Evolutionary conservation across 2,113 vertebrate species (phyloP).

Genomic region (Nyctibius bracteatus): DNA sequence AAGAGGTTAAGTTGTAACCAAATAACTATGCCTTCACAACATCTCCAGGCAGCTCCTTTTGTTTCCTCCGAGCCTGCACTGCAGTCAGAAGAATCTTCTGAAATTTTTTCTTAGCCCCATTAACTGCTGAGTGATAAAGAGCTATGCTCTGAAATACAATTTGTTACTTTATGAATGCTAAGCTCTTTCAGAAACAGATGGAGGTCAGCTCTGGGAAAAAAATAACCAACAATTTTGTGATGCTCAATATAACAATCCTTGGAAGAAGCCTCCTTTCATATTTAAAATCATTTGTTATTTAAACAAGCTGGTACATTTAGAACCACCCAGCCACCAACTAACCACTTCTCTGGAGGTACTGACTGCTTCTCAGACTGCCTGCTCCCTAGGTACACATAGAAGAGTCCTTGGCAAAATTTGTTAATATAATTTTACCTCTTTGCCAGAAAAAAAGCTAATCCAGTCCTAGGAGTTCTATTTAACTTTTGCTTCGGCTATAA

Average conservation of each 20-base stretch:
- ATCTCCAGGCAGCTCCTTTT: background rate
- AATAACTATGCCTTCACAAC: background rate
- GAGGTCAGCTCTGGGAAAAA: slow-evolving; percentile 11
- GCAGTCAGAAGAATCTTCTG: slow-evolving; percentile 27
- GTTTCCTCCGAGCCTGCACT: background rate
- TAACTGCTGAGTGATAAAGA: slow-evolving; percentile 45
- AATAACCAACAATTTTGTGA: slow-evolving; percentile 18
- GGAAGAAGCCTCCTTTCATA: slow-evolving; percentile 48
- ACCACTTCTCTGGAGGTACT: slow-evolving; percentile 42
- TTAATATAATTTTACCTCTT: slow-evolving; percentile 56
- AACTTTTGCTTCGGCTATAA: slow-evolving; percentile 42
- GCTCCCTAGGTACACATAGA: slow-evolving; percentile 18
- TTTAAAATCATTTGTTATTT: slow-evolving; percentile 61
- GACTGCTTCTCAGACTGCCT: slow-evolving; percentile 9
- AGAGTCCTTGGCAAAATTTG: slow-evolving; percentile 46
- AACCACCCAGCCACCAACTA: background rate
- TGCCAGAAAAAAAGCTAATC: slow-evolving; percentile 28
- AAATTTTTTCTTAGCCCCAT: slow-evolving; percentile 62
- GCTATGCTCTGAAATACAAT: slow-evolving; percentile 27
- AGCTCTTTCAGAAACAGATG: slow-evolving; percentile 64
- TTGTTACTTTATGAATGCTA: slow-evolving; percentile 59
- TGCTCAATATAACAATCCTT: slow-evolving; percentile 42
- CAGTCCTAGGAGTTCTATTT: slow-evolving; percentile 15
- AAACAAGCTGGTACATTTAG: slow-evolving; percentile 44
- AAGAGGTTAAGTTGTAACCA: slow-evolving; percentile 29